Conservation (phyloP, 2,113 vertebrate genomes). For the Aldabrachelys gigantea region DNA sequence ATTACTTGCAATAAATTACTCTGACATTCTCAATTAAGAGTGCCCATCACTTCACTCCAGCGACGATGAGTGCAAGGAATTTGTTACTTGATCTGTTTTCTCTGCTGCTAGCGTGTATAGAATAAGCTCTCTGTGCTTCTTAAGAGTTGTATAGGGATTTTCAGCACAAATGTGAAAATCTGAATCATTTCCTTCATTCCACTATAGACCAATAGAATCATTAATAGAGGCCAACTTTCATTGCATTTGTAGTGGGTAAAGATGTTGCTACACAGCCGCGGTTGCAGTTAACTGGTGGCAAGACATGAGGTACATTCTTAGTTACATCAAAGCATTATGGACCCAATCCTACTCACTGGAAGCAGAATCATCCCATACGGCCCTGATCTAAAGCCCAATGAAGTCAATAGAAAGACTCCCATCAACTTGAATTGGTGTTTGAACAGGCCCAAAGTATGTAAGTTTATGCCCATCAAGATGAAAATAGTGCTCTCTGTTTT, state of each 20-base stretch:
- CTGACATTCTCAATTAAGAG: conserved; percentile 67
- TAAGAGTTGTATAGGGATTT: background rate
- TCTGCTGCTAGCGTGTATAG: background rate
- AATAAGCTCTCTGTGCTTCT: background rate
- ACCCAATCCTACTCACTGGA: background rate
- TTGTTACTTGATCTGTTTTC: conserved; percentile 47
- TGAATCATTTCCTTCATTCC: background rate
- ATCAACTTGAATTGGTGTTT: background rate
- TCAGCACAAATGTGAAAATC: background rate
- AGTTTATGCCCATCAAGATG: background rate
- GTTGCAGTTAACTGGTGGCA: background rate
- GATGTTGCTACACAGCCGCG: background rate
- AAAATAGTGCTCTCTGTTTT: background rate
- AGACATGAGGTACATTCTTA: background rate
- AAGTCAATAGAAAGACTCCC: background rate
- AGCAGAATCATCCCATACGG: background rate
- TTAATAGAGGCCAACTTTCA: background rate
- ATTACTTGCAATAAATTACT: conserved; percentile 65
- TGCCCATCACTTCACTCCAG: conserved; percentile 23
- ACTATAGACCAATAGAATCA: background rate
- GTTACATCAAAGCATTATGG: background rate
- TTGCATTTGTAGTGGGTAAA: background rate
- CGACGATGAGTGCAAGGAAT: conserved; percentile 33
- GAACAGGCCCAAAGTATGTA: background rate
- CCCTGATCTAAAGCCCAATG: background rate